Conservation (phyloP, 2,113 vertebrate genomes). For the Misgurnus anguillicaudatus region DNA sequence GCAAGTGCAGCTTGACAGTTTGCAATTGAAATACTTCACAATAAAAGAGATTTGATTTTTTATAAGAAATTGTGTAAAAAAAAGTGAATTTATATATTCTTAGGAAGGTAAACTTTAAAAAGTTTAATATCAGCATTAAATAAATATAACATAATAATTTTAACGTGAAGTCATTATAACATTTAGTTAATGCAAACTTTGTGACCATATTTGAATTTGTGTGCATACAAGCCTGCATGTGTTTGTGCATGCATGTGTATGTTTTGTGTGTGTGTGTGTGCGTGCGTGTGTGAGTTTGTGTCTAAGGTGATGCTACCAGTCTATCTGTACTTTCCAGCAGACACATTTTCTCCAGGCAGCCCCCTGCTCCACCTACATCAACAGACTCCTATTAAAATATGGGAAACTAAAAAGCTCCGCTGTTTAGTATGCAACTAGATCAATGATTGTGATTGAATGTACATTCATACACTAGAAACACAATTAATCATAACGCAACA, state of each 20-base stretch:
- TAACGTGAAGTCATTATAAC: no score
- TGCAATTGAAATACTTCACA: no score
- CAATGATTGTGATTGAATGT: not conserved
- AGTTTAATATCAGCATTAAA: no score
- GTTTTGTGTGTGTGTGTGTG: constrained; percentile 18
- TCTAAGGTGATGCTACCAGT: not conserved
- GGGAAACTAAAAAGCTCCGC: constrained; percentile 6
- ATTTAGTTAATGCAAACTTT: no score
- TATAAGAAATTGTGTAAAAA: no score
- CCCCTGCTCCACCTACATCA: constrained; percentile 45
- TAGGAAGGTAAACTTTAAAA: no score
- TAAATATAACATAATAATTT: no score
- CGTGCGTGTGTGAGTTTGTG: not conserved
- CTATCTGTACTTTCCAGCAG: constrained; percentile 65
- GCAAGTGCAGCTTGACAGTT: no score
- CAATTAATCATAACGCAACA: not conserved
- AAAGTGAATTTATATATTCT: no score
- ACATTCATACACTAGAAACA: not conserved
- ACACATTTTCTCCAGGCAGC: constrained; percentile 63
- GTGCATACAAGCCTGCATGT: not conserved
- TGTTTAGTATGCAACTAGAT: not conserved
- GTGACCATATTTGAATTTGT: not conserved
- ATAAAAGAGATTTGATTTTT: no score
- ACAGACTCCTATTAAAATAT: constrained; percentile 17
- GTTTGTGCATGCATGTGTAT: constrained; percentile 40